A percentile compares a stretch with the other conserved stretches of the same genome.
These are phyloP conservation scores for Bos indicus DNA, from an alignment of 2,113 vertebrate species.

Conservation along the genomic window DNA sequence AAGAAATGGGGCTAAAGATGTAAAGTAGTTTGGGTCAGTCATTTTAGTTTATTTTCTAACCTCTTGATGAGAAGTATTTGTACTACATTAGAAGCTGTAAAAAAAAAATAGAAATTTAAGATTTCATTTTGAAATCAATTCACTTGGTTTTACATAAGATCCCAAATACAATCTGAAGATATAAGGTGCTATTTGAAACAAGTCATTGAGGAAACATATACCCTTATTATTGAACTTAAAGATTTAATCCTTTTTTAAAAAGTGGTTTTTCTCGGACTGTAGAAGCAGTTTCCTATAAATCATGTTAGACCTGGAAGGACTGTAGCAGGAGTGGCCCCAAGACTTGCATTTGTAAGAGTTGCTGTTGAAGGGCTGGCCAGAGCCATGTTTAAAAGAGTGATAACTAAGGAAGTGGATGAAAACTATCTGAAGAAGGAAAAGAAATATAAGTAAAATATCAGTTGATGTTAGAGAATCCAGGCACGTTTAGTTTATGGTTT, in stretches of 20 bases:
- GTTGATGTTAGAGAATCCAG: conserved; percentile 84
- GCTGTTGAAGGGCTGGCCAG: conserved; percentile 90
- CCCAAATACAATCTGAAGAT: conserved; percentile 87
- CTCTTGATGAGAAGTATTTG: conserved; percentile 90
- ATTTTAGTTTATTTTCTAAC: conserved; percentile 86
- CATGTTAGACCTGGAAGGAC: conserved; percentile 92
- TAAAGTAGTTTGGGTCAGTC: conserved; percentile 79
- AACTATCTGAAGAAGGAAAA: conserved; percentile 89
- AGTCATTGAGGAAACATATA: conserved; percentile 92
- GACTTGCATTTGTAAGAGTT: conserved; percentile 88
- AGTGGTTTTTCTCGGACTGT: conserved; percentile 90
- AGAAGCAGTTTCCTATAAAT: conserved; percentile 91
- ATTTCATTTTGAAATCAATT: conserved; percentile 88
- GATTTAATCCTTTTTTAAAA: conserved; percentile 93
- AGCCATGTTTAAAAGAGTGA: conserved; percentile 90
- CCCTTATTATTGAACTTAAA: conserved; percentile 90
- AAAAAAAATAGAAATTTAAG: conserved; percentile 87
- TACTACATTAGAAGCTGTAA: conserved; percentile 87
- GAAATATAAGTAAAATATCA: conserved; percentile 90
- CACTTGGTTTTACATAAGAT: conserved; percentile 85
- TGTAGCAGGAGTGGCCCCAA: conserved; percentile 88
- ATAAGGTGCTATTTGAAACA: conserved; percentile 89
- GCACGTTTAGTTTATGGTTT: conserved; percentile 91
- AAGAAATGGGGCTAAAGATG: conserved; percentile 84
- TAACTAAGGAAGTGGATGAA: conserved; percentile 91